These are phyloP conservation scores for Adelges cooleyi DNA, from an alignment of 1,140 invertebrate genomes.

Conservation along the genomic window DNA sequence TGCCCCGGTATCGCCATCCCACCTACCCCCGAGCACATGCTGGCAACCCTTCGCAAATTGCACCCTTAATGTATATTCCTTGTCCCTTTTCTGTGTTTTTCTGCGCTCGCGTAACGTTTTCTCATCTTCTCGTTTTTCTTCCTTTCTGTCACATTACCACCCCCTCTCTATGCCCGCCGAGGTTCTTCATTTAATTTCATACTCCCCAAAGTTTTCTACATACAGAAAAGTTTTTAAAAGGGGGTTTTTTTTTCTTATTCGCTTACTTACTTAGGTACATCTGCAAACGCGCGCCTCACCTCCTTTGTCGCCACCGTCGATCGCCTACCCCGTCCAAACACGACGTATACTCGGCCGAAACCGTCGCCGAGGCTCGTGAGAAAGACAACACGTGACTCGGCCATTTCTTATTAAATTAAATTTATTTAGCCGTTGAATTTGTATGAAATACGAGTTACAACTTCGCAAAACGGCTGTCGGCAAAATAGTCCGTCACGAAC, in stretches of 20 bases:
- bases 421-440: no score
- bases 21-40: neutral
- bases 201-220: neutral
- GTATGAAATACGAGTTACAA: no score
- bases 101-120: neutral
- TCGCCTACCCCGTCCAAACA: no score
- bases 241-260: neutral
- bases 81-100: conserved; percentile 28
- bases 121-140: conserved; percentile 23
- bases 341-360: no score
- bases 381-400: no score
- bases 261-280: no score
- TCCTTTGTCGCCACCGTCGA: no score
- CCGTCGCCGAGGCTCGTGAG: no score
- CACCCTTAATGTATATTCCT: conserved; percentile 29
- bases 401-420: no score
- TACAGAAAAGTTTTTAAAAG: conserved; percentile 6
- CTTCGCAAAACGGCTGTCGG: no score
- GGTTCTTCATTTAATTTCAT: conserved; percentile 25
- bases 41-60: conserved; percentile 4
- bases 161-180: neutral
- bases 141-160: conserved; percentile 2
- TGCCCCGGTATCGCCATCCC: neutral
- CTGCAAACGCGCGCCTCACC: no score
- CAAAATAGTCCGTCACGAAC: no score